phyloP scores from a whole-genome alignment of 2,113 vertebrate genomes.

The Hyla sarda region DNA sequence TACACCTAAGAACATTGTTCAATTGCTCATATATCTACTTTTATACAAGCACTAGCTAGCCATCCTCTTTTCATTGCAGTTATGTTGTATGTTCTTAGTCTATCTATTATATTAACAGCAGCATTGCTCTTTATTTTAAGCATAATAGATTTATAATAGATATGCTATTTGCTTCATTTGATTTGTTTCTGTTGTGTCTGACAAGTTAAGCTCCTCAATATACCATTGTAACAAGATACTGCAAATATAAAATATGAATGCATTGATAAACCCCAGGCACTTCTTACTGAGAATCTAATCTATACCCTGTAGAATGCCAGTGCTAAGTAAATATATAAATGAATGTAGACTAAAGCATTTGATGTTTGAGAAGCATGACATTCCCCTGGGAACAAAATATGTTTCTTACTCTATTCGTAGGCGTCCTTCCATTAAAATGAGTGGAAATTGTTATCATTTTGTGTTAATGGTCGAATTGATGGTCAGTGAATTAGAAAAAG shows the following conservation, averaged over 20 bases:
- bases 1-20: no score
- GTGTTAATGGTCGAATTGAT: conserved; percentile 1
- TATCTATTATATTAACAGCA: background rate
- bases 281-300: background rate
- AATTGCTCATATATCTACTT: background rate
- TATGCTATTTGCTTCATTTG: background rate
- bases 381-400: conserved; percentile 19
- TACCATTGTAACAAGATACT: conserved; percentile 2
- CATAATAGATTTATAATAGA: background rate
- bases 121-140: background rate
- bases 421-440: conserved; percentile 64
- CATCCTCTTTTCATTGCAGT: background rate
- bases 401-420: background rate
- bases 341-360: conserved; percentile 44
- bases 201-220: background rate
- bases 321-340: conserved; percentile 32
- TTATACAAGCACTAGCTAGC: background rate
- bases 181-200: background rate
- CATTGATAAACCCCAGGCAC: conserved; percentile 33
- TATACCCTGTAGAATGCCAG: conserved; percentile 13
- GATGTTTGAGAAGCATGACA: conserved; percentile 4
- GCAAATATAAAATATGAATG: background rate
- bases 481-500: conserved; percentile 56
- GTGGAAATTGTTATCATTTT: conserved; percentile 50
- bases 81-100: background rate